Base-by-base conservation (phyloP, 2,888 invertebrate genomes). In the Exephanes ischioxanthus region DNA sequence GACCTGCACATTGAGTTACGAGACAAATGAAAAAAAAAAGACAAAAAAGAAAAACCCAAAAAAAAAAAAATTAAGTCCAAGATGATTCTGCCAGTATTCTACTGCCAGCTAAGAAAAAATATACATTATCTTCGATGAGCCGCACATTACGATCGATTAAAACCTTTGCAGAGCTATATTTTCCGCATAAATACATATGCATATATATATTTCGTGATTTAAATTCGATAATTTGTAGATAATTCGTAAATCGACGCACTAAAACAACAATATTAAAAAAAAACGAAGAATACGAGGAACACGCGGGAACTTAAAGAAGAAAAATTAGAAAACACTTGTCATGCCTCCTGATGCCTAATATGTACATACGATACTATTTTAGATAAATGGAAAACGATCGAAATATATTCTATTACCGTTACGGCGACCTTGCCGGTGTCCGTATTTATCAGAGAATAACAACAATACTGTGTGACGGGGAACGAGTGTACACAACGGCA, bases 331-430 rank as follows among this genome's bases (percentile, higher is more conserved):
- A 75, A 81, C 45, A 72, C 30, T 72, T 61, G 30, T 66, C 77
- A 72, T 48, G 72, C 55, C 48, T 67, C 72, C 45, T n/a, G 9
- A 72, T 22, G 77, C 77, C 83, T 78, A 77, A 83, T 9, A 71
- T 83, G 83, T 83, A 83, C 55, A 83, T 83, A 83, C 48, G 67
- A 83, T 72, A 83, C 71, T 83, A 83, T 83, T 83, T 83, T 83
- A 78, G 83, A 83, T 83, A 83, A 78, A 71, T 55, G 77, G 48
- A 72, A 66, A 71, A 61, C 63, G 51, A 71, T 37, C 22, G 58
- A 80, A 30, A 72, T 80, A 55, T 80, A 80, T 80, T 80, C 76
- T 77, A 77, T 80, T 80, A 68, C 22, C 58, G 55, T 73, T 19
- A 66, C 37, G 51, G 83, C 61, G 68, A 37, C 51, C 7, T 67